Percentiles rank a stretch among this genome's conserved stretches.
phyloP scores from a whole-genome alignment of 1,140 invertebrate species.

The Musca domestica region DNA sequence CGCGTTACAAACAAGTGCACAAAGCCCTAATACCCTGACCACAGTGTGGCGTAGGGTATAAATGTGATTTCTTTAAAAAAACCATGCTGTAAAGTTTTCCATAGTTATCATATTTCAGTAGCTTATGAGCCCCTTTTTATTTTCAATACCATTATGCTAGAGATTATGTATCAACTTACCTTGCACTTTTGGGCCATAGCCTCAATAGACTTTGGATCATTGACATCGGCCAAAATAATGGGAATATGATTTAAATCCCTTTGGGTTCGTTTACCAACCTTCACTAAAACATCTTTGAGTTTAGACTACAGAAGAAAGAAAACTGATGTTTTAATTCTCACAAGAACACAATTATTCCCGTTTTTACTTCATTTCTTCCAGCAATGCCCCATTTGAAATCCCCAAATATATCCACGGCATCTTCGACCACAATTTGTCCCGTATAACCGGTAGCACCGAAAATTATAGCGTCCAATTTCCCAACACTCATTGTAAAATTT shows the following conservation, averaged over 20 bases:
- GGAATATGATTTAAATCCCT: conserved; percentile 61
- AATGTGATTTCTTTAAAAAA: no score
- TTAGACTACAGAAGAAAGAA: conserved; percentile 58
- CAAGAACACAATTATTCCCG: neutral
- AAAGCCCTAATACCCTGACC: no score
- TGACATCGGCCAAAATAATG: conserved; percentile 73
- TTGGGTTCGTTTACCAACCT: conserved; percentile 55
- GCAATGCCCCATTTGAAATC: conserved; percentile 36
- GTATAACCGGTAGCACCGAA: conserved; percentile 83
- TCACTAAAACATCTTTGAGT: conserved; percentile 60
- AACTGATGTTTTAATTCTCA: no score
- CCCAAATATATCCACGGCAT: conserved; percentile 58
- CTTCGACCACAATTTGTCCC: conserved; percentile 68
- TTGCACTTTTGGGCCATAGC: conserved; percentile 66
- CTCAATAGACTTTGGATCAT: conserved; percentile 66
- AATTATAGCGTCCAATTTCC: conserved; percentile 66
- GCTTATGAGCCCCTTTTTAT: no score
- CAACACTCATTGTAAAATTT: neutral
- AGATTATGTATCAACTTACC: conserved; percentile 10
- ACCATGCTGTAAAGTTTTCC: no score
- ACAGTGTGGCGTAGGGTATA: no score
- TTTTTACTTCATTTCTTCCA: conserved; percentile 27
- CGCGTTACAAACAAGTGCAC: no score
- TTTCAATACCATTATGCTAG: no score
- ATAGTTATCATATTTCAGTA: no score